A percentile compares a stretch with the other conserved stretches of the same genome.
Conservation (phyloP, 2,888 invertebrate species). For the Agrochola circellaris region DNA sequence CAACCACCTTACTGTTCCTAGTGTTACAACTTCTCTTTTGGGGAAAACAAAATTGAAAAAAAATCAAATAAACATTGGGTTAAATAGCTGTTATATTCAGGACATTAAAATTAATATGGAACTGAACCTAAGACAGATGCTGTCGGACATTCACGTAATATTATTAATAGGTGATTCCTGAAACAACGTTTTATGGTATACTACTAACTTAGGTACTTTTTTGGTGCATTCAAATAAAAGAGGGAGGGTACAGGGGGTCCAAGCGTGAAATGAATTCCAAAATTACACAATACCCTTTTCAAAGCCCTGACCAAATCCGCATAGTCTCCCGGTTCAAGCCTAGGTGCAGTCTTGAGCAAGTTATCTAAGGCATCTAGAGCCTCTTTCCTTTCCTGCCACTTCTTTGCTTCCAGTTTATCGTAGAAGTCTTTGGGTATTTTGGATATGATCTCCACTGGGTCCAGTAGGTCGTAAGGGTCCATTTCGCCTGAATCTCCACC, state of each 20-base stretch:
- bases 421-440: slow-evolving; percentile 98
- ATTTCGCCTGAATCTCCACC: slow-evolving; percentile 92
- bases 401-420: slow-evolving; percentile 98
- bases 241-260: too few relatives aligned
- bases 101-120: background rate
- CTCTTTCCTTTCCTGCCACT: slow-evolving; percentile 99
- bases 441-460: slow-evolving; percentile 97
- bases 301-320: slow-evolving; percentile 96
- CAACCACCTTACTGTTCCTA: background rate
- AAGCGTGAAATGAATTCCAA: background rate
- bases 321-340: slow-evolving; percentile 97
- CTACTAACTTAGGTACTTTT: background rate
- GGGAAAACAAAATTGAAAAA: too few relatives aligned
- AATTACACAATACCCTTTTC: slow-evolving; percentile 92
- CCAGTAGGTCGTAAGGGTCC: slow-evolving; percentile 97
- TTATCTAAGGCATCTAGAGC: slow-evolving; percentile 95
- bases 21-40: too few relatives aligned
- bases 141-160: background rate
- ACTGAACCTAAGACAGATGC: background rate
- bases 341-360: slow-evolving; percentile 94
- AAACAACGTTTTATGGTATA: background rate
- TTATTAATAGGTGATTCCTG: background rate
- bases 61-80: background rate
- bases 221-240: background rate
- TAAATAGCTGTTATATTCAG: background rate